phyloP scores from a whole-genome alignment of 2,888 invertebrate species.

The Atethmia centrago region DNA sequence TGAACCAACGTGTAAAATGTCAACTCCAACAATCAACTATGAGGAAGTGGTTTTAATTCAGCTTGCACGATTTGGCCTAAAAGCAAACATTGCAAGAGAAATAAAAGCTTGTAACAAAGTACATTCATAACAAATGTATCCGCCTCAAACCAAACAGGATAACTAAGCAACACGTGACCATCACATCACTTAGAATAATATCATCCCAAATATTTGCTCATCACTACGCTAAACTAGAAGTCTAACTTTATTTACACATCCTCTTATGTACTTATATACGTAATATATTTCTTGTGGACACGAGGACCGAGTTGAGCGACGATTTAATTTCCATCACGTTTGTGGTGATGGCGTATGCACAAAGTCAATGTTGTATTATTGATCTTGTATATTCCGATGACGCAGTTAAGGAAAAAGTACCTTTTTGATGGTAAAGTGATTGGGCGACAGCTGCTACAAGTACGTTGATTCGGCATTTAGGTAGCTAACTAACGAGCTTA shows the following conservation, averaged over 20 bases:
- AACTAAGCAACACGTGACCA: conserved; percentile 39
- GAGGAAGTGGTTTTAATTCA: too few relatives aligned
- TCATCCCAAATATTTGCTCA: conserved; percentile 55
- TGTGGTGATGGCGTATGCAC: conserved; percentile 34
- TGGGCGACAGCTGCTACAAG: neutral
- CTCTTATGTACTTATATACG: conserved; percentile 37
- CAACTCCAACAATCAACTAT: too few relatives aligned
- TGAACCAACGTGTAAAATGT: too few relatives aligned
- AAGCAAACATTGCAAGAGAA: too few relatives aligned
- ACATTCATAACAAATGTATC: conserved; percentile 24
- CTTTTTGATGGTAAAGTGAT: conserved; percentile 5
- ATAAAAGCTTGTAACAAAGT: neutral
- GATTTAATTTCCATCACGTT: conserved; percentile 42
- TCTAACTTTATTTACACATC: conserved; percentile 51
- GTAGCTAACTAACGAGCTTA: conserved; percentile 1
- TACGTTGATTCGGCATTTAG: conserved; percentile 13
- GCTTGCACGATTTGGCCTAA: too few relatives aligned
- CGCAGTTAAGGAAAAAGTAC: neutral
- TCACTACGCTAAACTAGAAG: conserved; percentile 58
- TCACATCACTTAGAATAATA: conserved; percentile 39
- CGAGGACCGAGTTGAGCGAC: neutral
- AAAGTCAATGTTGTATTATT: conserved; percentile 47
- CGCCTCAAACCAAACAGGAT: conserved; percentile 19
- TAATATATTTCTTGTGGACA: conserved; percentile 38
- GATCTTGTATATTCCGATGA: conserved; percentile 33